A percentile compares a stretch with the other conserved stretches of the same genome.
Conservation (phyloP, 2,113 vertebrate species). For the Sebastes schlegelii region DNA sequence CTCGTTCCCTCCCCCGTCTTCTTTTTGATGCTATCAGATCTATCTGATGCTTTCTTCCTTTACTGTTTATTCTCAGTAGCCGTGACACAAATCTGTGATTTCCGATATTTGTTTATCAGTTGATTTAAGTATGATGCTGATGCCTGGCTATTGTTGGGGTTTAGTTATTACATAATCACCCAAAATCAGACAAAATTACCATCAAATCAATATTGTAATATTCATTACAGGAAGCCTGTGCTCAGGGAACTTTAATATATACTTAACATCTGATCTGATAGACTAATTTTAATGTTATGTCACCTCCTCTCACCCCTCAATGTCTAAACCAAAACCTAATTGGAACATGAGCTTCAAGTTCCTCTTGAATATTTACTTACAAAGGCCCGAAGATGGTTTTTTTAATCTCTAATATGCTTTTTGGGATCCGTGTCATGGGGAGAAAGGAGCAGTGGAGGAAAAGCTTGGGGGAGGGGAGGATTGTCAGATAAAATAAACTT, state of each 20-base stretch:
- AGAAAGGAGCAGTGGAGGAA: slow-evolving; percentile 22
- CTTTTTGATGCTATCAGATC: slow-evolving; percentile 4
- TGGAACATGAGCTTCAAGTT: background rate
- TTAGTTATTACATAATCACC: background rate
- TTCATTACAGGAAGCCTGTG: too few species aligned
- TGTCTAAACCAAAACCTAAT: background rate
- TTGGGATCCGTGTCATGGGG: slow-evolving; percentile 29
- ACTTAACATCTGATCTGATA: background rate
- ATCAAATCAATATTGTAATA: too few species aligned
- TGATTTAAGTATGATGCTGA: background rate
- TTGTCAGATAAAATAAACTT: slow-evolving; percentile 72
- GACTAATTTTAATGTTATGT: background rate
- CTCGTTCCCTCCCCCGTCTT: background rate
- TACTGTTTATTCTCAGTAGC: background rate
- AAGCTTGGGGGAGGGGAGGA: background rate
- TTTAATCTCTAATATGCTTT: slow-evolving; percentile 14
- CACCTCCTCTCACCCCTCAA: background rate
- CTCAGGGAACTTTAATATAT: background rate
- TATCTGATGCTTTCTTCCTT: background rate
- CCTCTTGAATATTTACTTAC: background rate
- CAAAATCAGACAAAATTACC: background rate
- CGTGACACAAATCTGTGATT: background rate
- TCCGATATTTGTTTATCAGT: background rate
- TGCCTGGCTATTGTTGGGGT: too few species aligned
- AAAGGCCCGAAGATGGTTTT: background rate